Evolutionary conservation across 64 coral and sea anemone genomes (phyloP).

Genomic region (Pocillopora damicornis): DNA sequence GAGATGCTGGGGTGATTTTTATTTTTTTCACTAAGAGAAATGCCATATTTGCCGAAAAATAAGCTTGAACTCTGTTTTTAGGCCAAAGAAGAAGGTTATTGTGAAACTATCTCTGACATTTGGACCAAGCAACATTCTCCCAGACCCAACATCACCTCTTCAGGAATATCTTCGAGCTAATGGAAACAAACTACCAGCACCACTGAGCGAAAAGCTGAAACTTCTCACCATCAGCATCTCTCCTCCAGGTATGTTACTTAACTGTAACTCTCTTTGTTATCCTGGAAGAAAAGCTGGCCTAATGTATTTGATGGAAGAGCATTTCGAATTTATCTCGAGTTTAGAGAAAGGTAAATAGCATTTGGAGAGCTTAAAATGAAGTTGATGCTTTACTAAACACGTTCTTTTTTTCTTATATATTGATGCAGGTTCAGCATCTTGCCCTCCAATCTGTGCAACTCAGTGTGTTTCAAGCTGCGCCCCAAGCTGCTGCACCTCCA

Average conservation of each 20-base stretch:
- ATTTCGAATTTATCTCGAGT: no score
- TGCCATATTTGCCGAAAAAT: no score
- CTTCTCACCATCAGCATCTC: slow-evolving; percentile 36
- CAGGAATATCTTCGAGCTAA: slow-evolving; percentile 58
- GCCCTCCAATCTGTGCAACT: slow-evolving; percentile 34
- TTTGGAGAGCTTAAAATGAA: background rate
- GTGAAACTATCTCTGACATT: slow-evolving; percentile 44
- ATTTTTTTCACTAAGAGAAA: no score
- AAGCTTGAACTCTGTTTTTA: background rate
- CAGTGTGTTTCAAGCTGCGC: slow-evolving; percentile 41
- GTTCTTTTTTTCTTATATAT: background rate
- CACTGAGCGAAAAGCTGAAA: slow-evolving; percentile 26
- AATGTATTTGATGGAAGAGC: no score
- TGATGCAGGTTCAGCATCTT: background rate
- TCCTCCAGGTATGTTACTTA: slow-evolving; percentile 44
- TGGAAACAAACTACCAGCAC: slow-evolving; percentile 56
- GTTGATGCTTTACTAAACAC: background rate
- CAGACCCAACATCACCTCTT: slow-evolving; percentile 54
- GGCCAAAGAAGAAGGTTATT: slow-evolving; percentile 34
- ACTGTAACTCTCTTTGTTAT: background rate
- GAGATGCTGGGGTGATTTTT: no score
- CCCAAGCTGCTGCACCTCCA: slow-evolving; percentile 45
- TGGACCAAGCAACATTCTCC: slow-evolving; percentile 39
- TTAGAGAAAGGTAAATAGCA: no score
- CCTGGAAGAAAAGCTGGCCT: background rate